Conservation (phyloP, 2,797 vertebrate genomes). For the Otolemur crassicaudatus region DNA sequence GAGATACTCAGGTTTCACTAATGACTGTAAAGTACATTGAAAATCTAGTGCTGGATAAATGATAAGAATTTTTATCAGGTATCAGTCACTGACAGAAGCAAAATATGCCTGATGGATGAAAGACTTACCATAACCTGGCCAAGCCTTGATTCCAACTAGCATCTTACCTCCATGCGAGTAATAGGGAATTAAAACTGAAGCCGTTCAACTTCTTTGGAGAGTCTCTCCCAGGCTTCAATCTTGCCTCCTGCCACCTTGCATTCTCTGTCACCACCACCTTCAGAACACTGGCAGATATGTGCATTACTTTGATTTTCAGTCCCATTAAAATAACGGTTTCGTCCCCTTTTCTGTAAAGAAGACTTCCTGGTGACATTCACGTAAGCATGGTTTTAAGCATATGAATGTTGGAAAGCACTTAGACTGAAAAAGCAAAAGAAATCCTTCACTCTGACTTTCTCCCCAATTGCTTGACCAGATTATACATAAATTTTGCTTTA, state of each 20-base stretch:
- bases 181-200: not conserved
- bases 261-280: slow-evolving; percentile 23
- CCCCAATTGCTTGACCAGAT: not conserved
- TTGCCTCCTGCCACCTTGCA: not conserved
- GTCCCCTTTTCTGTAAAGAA: slow-evolving; percentile 49
- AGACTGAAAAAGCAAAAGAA: slow-evolving; percentile 53
- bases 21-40: not conserved
- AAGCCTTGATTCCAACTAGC: not conserved
- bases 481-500: not conserved
- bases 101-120: slow-evolving; percentile 40
- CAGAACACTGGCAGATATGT: not conserved
- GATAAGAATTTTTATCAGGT: not conserved
- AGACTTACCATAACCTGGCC: not conserved
- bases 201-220: not conserved
- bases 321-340: slow-evolving; percentile 36
- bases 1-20: not conserved
- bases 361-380: slow-evolving; percentile 8
- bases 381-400: not conserved
- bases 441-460: slow-evolving; percentile 11
- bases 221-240: not conserved
- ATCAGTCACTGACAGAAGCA: not conserved
- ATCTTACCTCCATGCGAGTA: not conserved
- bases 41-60: slow-evolving; percentile 32
- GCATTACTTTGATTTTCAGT: slow-evolving; percentile 26
- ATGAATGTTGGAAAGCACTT: not conserved